Conservation (phyloP, 2,113 vertebrate genomes). For the pig (Sus scrofa) region T2T-Sscrofa CM000822.6:77547501-77548000, state of each 20-base stretch:
- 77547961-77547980: background rate
- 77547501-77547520: slow-evolving; percentile 1
- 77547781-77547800: slow-evolving; percentile 36
- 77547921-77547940: background rate
- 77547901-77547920: background rate
- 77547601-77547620: background rate
- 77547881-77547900: background rate
- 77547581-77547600: slow-evolving; percentile 32
- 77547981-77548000: background rate
- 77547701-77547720: background rate
- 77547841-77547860: background rate
- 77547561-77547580: slow-evolving; percentile 31
- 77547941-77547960: background rate
- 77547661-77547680: background rate
- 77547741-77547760: slow-evolving; percentile 11
- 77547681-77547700: background rate
- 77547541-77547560: background rate
- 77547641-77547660: slow-evolving; percentile 30
- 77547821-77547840: background rate
- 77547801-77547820: slow-evolving; percentile 13
- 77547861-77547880: background rate
- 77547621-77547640: slow-evolving; percentile 19
- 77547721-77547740: background rate
- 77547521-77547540: slow-evolving; percentile 55
- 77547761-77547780: background rate